A percentile compares a stretch with the other conserved stretches of the same genome.
Conservation (phyloP, 2,888 invertebrate genomes). For the Drosophila meridionalis region DNA sequence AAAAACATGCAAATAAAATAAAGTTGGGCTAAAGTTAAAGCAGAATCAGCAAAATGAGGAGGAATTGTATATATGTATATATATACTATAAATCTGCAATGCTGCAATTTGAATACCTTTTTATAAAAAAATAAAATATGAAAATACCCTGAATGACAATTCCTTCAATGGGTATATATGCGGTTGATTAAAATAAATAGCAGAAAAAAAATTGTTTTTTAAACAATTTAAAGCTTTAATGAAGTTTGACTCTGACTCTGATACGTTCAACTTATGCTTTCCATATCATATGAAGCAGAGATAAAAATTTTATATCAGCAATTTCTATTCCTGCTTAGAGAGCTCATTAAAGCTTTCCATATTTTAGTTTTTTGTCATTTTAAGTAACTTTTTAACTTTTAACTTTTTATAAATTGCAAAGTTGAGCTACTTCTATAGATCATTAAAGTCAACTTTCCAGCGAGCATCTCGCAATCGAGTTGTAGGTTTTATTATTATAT, state of each 20-base stretch:
- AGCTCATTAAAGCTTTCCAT: not conserved
- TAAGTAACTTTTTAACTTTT: too few species aligned
- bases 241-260: not conserved
- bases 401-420: too few species aligned
- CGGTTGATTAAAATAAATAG: not conserved
- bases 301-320: not conserved
- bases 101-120: conserved; percentile 66
- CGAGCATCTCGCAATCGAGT: not conserved
- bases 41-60: conserved; percentile 22
- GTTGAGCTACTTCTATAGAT: not conserved
- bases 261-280: not conserved
- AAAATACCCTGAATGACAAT: conserved; percentile 7
- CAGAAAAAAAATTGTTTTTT: not conserved
- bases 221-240: too few species aligned
- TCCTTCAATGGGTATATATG: not conserved
- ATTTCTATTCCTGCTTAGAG: not conserved
- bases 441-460: not conserved
- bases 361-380: not conserved
- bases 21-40: conserved; percentile 47
- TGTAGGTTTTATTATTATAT: not conserved
- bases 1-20: conserved; percentile 46
- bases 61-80: not conserved
- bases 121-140: conserved; percentile 14
- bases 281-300: not conserved
- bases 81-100: conserved; percentile 47